Conservation (phyloP, 2,888 invertebrate species). For the Rhagophthalmus giganteus region DNA sequence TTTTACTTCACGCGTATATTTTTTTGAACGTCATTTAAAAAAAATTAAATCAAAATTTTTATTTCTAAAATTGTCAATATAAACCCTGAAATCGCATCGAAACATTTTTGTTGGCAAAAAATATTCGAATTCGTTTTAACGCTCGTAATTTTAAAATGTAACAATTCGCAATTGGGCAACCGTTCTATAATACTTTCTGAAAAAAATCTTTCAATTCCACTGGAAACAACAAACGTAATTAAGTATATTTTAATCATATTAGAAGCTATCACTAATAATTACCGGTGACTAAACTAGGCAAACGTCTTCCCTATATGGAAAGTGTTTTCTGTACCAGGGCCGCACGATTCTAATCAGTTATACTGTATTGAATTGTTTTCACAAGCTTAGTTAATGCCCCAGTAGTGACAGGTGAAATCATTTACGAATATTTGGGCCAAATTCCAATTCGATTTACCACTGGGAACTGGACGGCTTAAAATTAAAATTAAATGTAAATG, state of each 20-base stretch:
- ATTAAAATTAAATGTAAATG: too few relatives aligned
- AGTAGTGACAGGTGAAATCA: constrained; percentile 11
- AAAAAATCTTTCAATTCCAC: background rate
- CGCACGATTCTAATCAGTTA: constrained; percentile 43
- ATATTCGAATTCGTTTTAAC: background rate
- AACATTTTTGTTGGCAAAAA: background rate
- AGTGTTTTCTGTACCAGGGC: constrained; percentile 50
- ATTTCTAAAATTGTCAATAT: too few relatives aligned
- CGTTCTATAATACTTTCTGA: background rate
- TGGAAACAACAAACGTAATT: background rate
- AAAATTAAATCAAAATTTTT: background rate
- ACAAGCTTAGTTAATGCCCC: constrained; percentile 37
- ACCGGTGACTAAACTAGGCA: constrained; percentile 48
- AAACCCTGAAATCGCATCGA: too few relatives aligned
- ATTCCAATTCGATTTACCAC: background rate
- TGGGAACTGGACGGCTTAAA: too few relatives aligned
- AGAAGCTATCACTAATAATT: constrained; percentile 41
- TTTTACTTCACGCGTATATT: too few relatives aligned
- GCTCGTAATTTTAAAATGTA: background rate
- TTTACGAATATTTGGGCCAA: background rate
- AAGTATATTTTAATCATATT: constrained; percentile 20
- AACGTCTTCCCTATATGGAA: constrained; percentile 52
- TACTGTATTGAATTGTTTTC: constrained; percentile 42
- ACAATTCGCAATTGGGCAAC: background rate
- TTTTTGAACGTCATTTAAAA: background rate